These are phyloP conservation scores for Peucedramus taeniatus DNA, from an alignment of 2,113 vertebrate genomes.

Conservation along the genomic window DNA sequence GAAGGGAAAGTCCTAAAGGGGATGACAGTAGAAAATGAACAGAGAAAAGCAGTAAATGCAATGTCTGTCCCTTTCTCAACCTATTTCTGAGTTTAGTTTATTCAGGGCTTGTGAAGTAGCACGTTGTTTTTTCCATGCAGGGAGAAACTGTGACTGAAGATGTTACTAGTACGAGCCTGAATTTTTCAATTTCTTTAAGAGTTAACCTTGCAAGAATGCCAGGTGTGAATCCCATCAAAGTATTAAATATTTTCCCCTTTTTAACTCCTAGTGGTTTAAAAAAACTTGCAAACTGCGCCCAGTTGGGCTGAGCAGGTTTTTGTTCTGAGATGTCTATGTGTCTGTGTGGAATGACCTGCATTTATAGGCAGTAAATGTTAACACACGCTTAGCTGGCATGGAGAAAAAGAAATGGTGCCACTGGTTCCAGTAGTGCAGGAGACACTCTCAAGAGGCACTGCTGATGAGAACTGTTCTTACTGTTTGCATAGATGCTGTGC, in stretches of 20 bases:
- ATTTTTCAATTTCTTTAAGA: neutral
- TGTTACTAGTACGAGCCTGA: neutral
- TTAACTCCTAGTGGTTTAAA: neutral
- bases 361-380: neutral
- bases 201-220: neutral
- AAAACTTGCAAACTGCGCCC: neutral
- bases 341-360: neutral
- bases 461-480: neutral
- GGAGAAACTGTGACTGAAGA: neutral
- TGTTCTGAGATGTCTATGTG: neutral
- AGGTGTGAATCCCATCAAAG: neutral
- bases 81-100: neutral
- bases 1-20: neutral
- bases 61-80: neutral
- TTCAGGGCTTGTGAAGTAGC: neutral
- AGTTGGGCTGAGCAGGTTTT: neutral
- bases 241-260: neutral
- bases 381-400: neutral
- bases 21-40: neutral
- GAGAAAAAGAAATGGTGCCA: neutral
- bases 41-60: neutral
- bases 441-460: fast-evolving
- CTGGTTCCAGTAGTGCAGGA: neutral
- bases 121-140: neutral
- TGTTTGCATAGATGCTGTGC: neutral